phyloP scores from a whole-genome alignment of 2,888 invertebrate genomes.

The Bhutanitis thaidina region DNA sequence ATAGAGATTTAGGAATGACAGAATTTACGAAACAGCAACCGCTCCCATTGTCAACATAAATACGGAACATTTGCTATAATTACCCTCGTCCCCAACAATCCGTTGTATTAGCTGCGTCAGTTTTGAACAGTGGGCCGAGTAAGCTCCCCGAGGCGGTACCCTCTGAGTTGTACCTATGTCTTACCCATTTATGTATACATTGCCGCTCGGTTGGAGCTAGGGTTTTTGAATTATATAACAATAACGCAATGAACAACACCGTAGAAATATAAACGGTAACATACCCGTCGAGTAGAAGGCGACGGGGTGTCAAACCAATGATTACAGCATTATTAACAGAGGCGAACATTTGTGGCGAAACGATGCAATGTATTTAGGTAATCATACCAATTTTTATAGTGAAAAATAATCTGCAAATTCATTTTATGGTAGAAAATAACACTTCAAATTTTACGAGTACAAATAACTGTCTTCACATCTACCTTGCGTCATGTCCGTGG shows the following conservation, averaged over 20 bases:
- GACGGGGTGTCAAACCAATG: conserved; percentile 70
- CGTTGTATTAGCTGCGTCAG: conserved; percentile 57
- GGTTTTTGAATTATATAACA: not conserved
- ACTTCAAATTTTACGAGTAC: not conserved
- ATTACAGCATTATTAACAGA: conserved; percentile 67
- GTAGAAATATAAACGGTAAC: not conserved
- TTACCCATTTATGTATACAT: conserved; percentile 29
- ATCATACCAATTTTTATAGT: conserved; percentile 18
- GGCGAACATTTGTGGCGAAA: conserved; percentile 63
- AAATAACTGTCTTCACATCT: not conserved
- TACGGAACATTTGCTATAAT: conserved; percentile 70
- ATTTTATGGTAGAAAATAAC: not conserved
- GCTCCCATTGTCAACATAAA: conserved; percentile 59
- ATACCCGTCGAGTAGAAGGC: conserved; percentile 24
- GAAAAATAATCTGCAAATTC: not conserved
- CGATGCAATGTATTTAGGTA: conserved; percentile 31
- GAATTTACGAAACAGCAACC: conserved; percentile 31
- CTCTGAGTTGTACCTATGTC: conserved; percentile 4
- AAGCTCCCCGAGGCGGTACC: conserved; percentile 35
- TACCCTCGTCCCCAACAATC: conserved; percentile 64
- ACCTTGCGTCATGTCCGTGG: not conserved
- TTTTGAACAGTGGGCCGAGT: conserved; percentile 44
- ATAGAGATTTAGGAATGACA: conserved; percentile 30
- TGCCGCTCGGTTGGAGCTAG: conserved; percentile 22
- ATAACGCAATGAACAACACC: conserved; percentile 33